Percentiles rank a stretch among this genome's conserved stretches.
Evolutionary conservation across 2,113 vertebrate genomes (phyloP).

Genomic region (Craseonycteris thonglongyai): DNA sequence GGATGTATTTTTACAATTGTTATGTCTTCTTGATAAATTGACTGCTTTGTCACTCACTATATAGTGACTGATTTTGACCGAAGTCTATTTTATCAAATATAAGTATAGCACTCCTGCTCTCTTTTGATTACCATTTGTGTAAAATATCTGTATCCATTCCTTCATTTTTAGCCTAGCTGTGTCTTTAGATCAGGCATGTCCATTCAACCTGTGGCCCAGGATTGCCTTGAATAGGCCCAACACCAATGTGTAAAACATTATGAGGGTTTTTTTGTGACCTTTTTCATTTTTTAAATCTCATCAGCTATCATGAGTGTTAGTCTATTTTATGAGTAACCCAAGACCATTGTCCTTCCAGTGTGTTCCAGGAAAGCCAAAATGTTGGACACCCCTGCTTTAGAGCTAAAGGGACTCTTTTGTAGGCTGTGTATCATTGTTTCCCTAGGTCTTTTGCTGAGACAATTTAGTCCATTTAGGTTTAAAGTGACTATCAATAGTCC

Average conservation of each 20-base stretch:
- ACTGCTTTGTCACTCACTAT: background rate
- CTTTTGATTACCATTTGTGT: background rate
- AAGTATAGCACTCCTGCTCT: background rate
- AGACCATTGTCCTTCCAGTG: too few relatives aligned
- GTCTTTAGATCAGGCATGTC: too few relatives aligned
- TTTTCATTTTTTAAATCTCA: too few relatives aligned
- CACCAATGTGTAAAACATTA: too few relatives aligned
- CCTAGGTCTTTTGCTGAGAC: background rate
- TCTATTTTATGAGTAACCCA: too few relatives aligned
- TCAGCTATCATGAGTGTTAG: too few relatives aligned
- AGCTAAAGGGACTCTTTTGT: background rate
- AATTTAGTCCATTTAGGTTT: background rate
- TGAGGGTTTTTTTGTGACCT: too few relatives aligned
- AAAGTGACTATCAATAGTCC: background rate
- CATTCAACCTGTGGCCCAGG: too few relatives aligned
- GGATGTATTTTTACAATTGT: background rate
- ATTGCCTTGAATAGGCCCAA: too few relatives aligned
- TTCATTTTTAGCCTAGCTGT: background rate
- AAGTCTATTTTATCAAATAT: background rate
- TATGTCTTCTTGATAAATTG: background rate
- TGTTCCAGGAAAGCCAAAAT: too few relatives aligned
- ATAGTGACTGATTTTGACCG: background rate
- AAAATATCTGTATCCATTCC: background rate
- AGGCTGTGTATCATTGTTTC: background rate
- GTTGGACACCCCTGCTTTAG: too few relatives aligned